Evolutionary conservation across 2,113 vertebrate genomes (phyloP).

Genomic region (Synodontis membranacea): DNA sequence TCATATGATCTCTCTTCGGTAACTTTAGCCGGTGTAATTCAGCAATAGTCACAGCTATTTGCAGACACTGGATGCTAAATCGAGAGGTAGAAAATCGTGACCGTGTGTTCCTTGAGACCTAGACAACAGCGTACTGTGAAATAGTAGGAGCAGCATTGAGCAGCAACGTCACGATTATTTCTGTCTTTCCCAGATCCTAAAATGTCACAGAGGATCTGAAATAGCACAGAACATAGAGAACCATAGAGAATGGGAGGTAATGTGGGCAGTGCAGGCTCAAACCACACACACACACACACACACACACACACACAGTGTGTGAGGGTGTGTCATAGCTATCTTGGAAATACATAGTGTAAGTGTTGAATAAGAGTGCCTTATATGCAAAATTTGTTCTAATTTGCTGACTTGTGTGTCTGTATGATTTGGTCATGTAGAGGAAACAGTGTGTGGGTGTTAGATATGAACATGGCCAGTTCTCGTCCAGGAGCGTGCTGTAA

Average conservation of each 20-base stretch:
- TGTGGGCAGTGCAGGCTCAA: constrained; percentile 31
- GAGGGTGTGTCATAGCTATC: constrained; percentile 18
- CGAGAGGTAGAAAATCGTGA: constrained; percentile 58
- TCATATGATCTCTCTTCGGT: constrained; percentile 33
- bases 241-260: constrained; percentile 57
- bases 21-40: constrained; percentile 60
- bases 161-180: constrained; percentile 46
- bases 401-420: constrained; percentile 24
- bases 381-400: background rate
- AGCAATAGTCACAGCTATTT: constrained; percentile 61
- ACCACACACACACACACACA: constrained; percentile 9
- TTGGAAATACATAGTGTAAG: background rate
- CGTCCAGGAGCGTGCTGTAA: constrained; percentile 47
- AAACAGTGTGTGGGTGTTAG: constrained; percentile 61
- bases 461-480: constrained; percentile 61
- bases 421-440: constrained; percentile 44
- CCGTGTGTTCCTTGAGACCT: constrained; percentile 6
- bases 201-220: constrained; percentile 60
- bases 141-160: constrained; percentile 45
- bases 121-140: constrained; percentile 6
- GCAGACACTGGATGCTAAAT: constrained; percentile 61
- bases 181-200: constrained; percentile 42
- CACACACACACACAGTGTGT: constrained; percentile 7
- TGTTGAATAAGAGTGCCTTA: background rate
- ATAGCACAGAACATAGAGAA: constrained; percentile 56